Base-by-base conservation (phyloP, 2,113 vertebrate genomes). In the Blennius ocellaris region DNA sequence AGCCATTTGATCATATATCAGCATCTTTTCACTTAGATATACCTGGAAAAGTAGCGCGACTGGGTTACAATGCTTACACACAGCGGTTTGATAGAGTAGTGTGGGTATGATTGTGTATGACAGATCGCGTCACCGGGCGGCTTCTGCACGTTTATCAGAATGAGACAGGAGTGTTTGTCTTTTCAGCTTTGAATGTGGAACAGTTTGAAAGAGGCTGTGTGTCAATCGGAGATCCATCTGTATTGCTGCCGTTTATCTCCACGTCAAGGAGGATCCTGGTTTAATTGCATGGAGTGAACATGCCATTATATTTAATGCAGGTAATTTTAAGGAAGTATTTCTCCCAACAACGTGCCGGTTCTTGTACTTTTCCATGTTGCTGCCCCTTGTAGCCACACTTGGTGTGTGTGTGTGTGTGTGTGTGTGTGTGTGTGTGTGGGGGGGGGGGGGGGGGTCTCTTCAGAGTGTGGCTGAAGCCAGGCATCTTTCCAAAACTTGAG, bases 301-400 rank as follows among this genome's bases (percentile, higher is more conserved):
- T 61, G 63, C 74, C 49, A 45, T 82, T 37, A 63, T 67, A 39
- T 80, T 71, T 72, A 73, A 80, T 73, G 60, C 55, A 76, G 64
- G 50, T 78, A 68, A 80, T 64, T 81, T 64, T 82, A 64, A 55
- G 81, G 68, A 84, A 66, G 66, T 74, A 80, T 73, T 74, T 75
- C 82, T 69, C 70, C 81, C 69, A 68, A 84, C 64, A 82, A 88
- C 85, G 84, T 89, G 88, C 84, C 85, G 79, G 67, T 57, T 54
- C 80, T 80, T 89, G 86, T 87, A 84, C 86, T 92, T 92, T 92
- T 91, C 89, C 89, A 88, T 90, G 90, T 90, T 87, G 84, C 68
- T 89, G 82, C 75, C 82, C 73, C 80, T 90, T 84, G 88, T 88
- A 78, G 81, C 80, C 59, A 75, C 61, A 56, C 76, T 85, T 54